Evolutionary conservation across 1,140 invertebrate species (phyloP).

Genomic region (Paramacrobiotus metropolitanus): DNA sequence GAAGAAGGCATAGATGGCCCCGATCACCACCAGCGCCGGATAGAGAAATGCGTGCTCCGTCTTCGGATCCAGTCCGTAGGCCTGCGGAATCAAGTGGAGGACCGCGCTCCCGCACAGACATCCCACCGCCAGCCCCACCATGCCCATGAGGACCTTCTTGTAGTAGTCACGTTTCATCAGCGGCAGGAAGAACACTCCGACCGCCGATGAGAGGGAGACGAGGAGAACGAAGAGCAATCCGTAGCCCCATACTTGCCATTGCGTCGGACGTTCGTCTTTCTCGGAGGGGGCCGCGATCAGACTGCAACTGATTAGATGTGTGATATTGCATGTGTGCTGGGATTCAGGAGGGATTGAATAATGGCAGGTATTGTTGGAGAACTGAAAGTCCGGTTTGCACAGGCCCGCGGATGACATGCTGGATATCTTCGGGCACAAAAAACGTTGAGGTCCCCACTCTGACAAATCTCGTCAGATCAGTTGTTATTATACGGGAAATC

Average conservation of each 20-base stretch:
- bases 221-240: constrained; percentile 34
- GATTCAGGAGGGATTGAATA: no score
- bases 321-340: no score
- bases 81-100: constrained; percentile 39
- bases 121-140: constrained; percentile 40
- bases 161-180: constrained; percentile 32
- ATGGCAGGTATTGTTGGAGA: no score
- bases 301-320: no score
- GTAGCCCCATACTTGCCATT: constrained; percentile 30
- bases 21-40: not conserved
- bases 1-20: constrained; percentile 1
- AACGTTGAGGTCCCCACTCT: no score
- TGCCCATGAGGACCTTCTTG: constrained; percentile 29
- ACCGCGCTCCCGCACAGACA: constrained; percentile 34
- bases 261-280: no score
- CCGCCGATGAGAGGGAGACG: constrained; percentile 35
- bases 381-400: no score
- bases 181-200: constrained; percentile 35
- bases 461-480: no score
- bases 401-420: no score
- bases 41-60: not conserved
- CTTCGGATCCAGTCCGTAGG: not conserved
- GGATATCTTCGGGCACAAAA: no score
- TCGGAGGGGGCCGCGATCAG: no score
- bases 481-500: no score